Percentiles rank a stretch among this genome's conserved stretches.
phyloP scores from a whole-genome alignment of 2,888 invertebrate genomes.

The Lasioglossum figueresi region DNA sequence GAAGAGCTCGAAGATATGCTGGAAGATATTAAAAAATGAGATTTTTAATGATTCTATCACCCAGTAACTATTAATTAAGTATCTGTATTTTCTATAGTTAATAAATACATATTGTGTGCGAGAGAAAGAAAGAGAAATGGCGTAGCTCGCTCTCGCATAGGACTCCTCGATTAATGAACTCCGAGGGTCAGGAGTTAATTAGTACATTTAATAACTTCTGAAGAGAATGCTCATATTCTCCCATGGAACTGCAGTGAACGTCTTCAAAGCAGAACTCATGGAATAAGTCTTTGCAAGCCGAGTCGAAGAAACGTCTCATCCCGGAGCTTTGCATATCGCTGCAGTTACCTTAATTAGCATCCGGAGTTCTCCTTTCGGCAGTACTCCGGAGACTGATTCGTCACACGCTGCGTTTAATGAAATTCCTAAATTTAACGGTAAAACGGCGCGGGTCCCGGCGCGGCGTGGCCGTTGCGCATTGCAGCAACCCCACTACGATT shows the following conservation, averaged over 20 bases:
- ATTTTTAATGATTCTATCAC: neutral
- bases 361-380: neutral
- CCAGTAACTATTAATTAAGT: no score
- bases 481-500: conserved; percentile 71
- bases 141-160: no score
- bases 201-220: neutral
- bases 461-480: conserved; percentile 73
- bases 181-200: neutral
- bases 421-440: conserved; percentile 59
- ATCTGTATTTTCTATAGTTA: no score
- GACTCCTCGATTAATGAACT: neutral
- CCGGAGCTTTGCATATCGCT: neutral
- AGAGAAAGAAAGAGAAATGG: neutral
- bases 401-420: conserved; percentile 47
- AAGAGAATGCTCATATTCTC: neutral
- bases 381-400: conserved; percentile 36
- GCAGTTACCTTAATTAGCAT: conserved; percentile 28
- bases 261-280: neutral
- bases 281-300: neutral
- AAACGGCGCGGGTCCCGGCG: conserved; percentile 54
- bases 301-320: neutral
- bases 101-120: no score
- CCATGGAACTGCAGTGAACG: neutral
- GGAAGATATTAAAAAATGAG: neutral
- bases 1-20: neutral